phyloP scores from a whole-genome alignment of 2,113 vertebrate species.

The Mobula hypostoma region DNA sequence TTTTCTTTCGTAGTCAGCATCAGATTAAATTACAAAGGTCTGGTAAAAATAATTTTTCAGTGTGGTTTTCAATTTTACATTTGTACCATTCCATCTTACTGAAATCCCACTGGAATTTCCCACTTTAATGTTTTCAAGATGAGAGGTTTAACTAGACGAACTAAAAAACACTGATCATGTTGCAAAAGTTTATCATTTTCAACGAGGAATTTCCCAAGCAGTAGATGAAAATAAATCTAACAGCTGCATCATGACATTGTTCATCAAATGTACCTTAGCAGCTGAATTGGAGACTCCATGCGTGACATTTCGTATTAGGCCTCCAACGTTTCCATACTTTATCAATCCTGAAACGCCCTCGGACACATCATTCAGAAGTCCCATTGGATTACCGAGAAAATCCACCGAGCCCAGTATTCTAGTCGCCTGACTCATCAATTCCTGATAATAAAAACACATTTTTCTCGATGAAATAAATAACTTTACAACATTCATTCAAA shows the following conservation, averaged over 20 bases:
- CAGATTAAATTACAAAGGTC: background rate
- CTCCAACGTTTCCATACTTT: constrained; percentile 88
- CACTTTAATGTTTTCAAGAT: background rate
- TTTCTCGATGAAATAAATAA: background rate
- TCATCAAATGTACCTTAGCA: constrained; percentile 73
- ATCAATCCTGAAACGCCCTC: constrained; percentile 89
- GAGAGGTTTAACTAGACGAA: background rate
- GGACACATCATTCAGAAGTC: constrained; percentile 84
- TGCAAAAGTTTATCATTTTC: background rate
- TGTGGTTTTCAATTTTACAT: background rate
- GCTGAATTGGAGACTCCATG: constrained; percentile 96
- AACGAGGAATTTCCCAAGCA: background rate
- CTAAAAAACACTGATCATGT: background rate
- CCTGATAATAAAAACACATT: constrained; percentile 53
- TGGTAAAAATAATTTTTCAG: background rate
- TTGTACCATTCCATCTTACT: background rate
- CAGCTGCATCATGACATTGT: background rate
- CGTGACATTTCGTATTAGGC: constrained; percentile 89
- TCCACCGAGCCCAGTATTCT: constrained; percentile 93
- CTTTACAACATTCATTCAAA: too few species aligned
- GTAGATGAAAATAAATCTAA: background rate
- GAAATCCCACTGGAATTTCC: background rate
- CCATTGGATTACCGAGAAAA: constrained; percentile 96
- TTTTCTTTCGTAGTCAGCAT: background rate
- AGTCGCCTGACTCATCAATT: constrained; percentile 90